phyloP scores from a whole-genome alignment of 2,888 invertebrate species.

The Volucella zonaria region DNA sequence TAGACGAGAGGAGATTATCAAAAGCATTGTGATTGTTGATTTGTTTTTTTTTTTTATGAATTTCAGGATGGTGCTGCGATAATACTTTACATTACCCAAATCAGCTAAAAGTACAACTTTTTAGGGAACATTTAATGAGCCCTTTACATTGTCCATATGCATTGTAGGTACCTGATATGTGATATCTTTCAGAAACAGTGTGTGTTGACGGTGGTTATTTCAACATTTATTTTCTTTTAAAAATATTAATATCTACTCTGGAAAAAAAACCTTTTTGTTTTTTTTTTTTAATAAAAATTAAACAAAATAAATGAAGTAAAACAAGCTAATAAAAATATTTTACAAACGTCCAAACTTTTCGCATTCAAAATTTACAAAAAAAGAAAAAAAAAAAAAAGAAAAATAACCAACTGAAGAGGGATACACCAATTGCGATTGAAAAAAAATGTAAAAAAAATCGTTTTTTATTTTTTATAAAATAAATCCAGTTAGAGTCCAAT shows the following conservation, averaged over 20 bases:
- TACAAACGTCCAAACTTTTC: constrained; percentile 46
- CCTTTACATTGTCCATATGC: constrained; percentile 66
- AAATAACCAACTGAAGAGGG: constrained; percentile 10
- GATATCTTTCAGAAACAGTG: constrained; percentile 28
- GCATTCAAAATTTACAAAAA: constrained; percentile 44
- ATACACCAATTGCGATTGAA: constrained; percentile 9
- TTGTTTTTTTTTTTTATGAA: constrained; percentile 49
- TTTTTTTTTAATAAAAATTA: not conserved
- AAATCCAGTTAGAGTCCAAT: constrained; percentile 9
- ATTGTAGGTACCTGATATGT: constrained; percentile 39
- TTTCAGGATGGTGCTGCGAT: constrained; percentile 41
- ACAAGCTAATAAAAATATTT: constrained; percentile 50
- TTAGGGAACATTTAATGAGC: constrained; percentile 43
- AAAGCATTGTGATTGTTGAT: constrained; percentile 53
- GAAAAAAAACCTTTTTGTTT: constrained; percentile 11
- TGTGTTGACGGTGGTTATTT: constrained; percentile 18
- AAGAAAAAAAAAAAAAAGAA: not conserved
- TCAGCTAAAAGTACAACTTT: constrained; percentile 36
- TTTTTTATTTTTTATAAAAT: not conserved
- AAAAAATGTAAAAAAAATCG: not conserved
- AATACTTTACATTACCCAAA: constrained; percentile 48
- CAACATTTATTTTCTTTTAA: not conserved
- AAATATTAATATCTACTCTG: constrained; percentile 25
- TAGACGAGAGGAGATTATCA: constrained; percentile 25
- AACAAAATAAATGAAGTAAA: constrained; percentile 23